Conservation (phyloP, 2,888 invertebrate genomes). For the Rhingia rostrata region DNA sequence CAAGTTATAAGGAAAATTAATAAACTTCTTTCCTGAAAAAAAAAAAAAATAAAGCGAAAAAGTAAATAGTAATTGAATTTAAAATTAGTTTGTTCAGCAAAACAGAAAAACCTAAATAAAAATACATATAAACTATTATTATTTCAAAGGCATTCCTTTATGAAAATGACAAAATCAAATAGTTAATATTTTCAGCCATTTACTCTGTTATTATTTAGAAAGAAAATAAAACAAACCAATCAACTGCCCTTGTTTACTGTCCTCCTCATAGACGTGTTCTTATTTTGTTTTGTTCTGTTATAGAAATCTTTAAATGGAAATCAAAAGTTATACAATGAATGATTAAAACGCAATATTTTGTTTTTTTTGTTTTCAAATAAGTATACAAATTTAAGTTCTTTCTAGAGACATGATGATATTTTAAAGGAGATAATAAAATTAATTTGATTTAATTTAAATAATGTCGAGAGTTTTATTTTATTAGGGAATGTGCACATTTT, state of each 20-base stretch:
- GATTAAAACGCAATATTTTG: slow-evolving; percentile 49
- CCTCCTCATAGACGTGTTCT: slow-evolving; percentile 65
- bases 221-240: slow-evolving; percentile 37
- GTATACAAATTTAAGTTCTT: slow-evolving; percentile 72
- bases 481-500: too few relatives aligned
- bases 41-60: slow-evolving; percentile 60
- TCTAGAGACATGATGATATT: slow-evolving; percentile 72
- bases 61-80: slow-evolving; percentile 67
- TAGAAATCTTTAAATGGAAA: slow-evolving; percentile 30
- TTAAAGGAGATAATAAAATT: slow-evolving; percentile 72
- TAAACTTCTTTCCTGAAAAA: slow-evolving; percentile 78
- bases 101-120: slow-evolving; percentile 58
- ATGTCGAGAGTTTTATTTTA: slow-evolving; percentile 49
- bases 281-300: slow-evolving; percentile 56
- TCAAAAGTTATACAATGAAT: slow-evolving; percentile 34
- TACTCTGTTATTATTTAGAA: slow-evolving; percentile 38
- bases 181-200: slow-evolving; percentile 49
- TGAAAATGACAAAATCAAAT: slow-evolving; percentile 14
- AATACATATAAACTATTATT: slow-evolving; percentile 46
- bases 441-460: slow-evolving; percentile 77
- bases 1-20: slow-evolving; percentile 75
- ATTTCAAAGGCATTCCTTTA: slow-evolving; percentile 39
- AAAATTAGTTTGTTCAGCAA: slow-evolving; percentile 68
- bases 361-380: slow-evolving; percentile 71
- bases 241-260: slow-evolving; percentile 70